These are phyloP conservation scores for Artibeus lituratus DNA, from an alignment of 2,797 vertebrate genomes.

Conservation along the genomic window DNA sequence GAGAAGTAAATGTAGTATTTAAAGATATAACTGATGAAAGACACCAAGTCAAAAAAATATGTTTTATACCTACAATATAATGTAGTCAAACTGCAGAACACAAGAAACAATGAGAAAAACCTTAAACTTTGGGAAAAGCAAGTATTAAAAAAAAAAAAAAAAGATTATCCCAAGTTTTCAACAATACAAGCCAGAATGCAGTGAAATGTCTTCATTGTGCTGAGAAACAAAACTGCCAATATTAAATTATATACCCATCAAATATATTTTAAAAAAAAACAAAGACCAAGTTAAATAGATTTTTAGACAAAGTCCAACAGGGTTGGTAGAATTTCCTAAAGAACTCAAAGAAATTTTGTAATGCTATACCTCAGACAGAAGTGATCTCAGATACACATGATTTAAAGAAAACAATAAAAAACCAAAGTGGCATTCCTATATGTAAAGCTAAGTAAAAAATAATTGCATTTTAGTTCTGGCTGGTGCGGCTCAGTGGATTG, in stretches of 20 bases:
- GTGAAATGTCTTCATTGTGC: not conserved
- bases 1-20: not conserved
- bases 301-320: not conserved
- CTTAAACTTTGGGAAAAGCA: not conserved
- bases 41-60: not conserved
- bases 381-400: not conserved
- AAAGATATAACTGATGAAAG: not conserved
- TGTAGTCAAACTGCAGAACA: not conserved
- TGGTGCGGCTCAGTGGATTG: too few species aligned
- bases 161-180: not conserved
- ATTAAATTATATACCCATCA: not conserved
- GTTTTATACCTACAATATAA: not conserved
- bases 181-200: not conserved
- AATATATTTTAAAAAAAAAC: not conserved
- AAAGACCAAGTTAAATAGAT: not conserved
- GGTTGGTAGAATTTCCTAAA: not conserved
- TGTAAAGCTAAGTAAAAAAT: not conserved
- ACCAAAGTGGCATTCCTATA: not conserved
- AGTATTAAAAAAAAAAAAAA: not conserved
- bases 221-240: not conserved
- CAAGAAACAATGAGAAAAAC: not conserved
- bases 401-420: not conserved
- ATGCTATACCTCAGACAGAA: not conserved
- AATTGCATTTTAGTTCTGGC: too few species aligned
- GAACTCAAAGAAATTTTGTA: not conserved